Conservation (phyloP, 1,140 invertebrate genomes). For the Kradibia gibbosae region DNA sequence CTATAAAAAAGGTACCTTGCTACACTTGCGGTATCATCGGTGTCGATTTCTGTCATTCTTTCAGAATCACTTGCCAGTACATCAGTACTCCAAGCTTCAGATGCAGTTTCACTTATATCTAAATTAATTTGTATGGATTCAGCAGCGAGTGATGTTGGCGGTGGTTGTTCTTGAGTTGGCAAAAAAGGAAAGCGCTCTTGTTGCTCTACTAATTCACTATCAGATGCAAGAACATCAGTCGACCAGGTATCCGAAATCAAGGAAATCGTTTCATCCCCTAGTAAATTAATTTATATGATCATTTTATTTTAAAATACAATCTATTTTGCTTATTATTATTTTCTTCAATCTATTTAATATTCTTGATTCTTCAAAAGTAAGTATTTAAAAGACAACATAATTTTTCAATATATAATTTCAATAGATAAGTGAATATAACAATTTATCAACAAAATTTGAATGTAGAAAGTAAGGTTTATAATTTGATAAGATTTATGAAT, state of each 20-base stretch:
- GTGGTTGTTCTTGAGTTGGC: slow-evolving; percentile 59
- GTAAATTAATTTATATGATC: not conserved
- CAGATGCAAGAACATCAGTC: slow-evolving; percentile 95
- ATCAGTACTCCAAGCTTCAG: slow-evolving; percentile 98
- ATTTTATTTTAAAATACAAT: not conserved
- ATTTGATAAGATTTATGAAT: too few species aligned
- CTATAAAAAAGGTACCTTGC: slow-evolving; percentile 69
- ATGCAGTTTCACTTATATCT: slow-evolving; percentile 91
- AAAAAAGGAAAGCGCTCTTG: slow-evolving; percentile 74
- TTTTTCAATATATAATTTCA: too few species aligned
- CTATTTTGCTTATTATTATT: too few species aligned
- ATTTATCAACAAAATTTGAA: too few species aligned
- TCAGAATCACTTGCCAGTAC: slow-evolving; percentile 96
- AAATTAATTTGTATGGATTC: slow-evolving; percentile 65
- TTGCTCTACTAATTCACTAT: slow-evolving; percentile 90
- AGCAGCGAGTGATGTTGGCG: slow-evolving; percentile 55
- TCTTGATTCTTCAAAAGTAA: too few species aligned
- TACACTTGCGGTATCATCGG: slow-evolving; percentile 85
- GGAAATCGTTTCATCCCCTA: slow-evolving; percentile 91
- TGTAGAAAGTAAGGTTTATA: too few species aligned
- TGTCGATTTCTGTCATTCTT: slow-evolving; percentile 89
- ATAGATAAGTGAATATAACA: too few species aligned
- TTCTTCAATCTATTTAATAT: too few species aligned
- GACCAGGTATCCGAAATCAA: slow-evolving; percentile 98
- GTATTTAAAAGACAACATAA: too few species aligned